Evolutionary conservation across 2,113 vertebrate genomes (phyloP).

Genomic region (Bungarus multicinctus): DNA sequence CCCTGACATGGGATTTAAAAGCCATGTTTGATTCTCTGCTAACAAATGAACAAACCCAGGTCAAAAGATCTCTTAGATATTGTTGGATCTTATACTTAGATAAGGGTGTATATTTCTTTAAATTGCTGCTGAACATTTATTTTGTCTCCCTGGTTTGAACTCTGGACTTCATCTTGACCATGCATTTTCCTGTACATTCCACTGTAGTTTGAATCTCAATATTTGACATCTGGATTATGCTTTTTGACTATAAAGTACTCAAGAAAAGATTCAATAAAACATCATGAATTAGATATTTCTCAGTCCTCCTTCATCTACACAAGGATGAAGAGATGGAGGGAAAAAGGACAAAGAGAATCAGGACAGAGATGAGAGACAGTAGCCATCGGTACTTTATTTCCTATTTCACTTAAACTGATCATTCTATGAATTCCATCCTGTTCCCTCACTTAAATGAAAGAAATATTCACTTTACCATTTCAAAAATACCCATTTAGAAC

Average conservation of each 20-base stretch:
- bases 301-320: neutral
- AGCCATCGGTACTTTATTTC: neutral
- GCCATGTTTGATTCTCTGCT: neutral
- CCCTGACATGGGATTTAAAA: neutral
- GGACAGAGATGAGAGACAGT: neutral
- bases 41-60: neutral
- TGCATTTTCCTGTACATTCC: neutral
- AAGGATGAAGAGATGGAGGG: neutral
- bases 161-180: neutral
- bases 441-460: neutral
- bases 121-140: neutral
- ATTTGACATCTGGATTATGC: neutral
- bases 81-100: neutral
- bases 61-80: neutral
- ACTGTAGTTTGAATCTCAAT: neutral
- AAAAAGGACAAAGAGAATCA: neutral
- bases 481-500: neutral
- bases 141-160: neutral
- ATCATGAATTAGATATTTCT: neutral
- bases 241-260: neutral
- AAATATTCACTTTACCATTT: neutral
- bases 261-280: neutral
- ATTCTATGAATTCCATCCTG: neutral
- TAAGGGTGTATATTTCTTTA: neutral
- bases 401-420: neutral